Base-by-base conservation (phyloP, 2,113 vertebrate genomes). In the Nyctibius bracteatus region DNA sequence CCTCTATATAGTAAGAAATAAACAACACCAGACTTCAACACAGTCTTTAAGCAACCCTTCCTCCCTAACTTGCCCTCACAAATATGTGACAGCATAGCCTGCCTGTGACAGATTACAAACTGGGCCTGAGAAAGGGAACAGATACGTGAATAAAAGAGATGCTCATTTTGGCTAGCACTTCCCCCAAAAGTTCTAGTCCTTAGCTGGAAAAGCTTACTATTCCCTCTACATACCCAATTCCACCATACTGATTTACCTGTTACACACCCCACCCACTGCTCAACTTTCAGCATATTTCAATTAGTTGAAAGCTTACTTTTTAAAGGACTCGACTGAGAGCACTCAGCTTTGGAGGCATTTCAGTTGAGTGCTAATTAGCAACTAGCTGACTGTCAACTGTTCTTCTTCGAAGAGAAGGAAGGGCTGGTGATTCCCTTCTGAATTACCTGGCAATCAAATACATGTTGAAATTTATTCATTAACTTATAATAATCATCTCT, bases 331-430 rank as follows among this genome's bases (percentile, higher is more conserved):
- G 96, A 68, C 78, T 96, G 97, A 96, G 96, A 98, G 67, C 90
- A 75, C 90, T 98, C 96, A 95, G 94, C 96, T 97, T 98, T 96
- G 95, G 95, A 98, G 96, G 94, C 88, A 96, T 97, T 97, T 97
- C 95, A 94, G 89, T 77, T 96, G 96, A 97, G 84, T 97, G 93
- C 95, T 98, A 98, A 98, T 98, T 98, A 98, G 95, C 95, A 97
- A 96, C 94, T 96, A 96, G 90, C 97, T 97, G 94, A 97, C 96
- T 97, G 96, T 97, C 97, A 98, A 97, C 97, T 98, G 97, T 96
- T 65, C 90, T 96, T 97, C 92, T 96, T 96, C 66, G 70, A 90
- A 95, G 73, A 82, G 85, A 95, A 49, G 81, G 83, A 95, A 95
- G 94, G 66, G 77, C 86, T 97, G 96, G 90, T 71, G 89, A 92